phyloP scores from a whole-genome alignment of 2,888 invertebrate genomes.

The Tenthredo distinguenda region DNA sequence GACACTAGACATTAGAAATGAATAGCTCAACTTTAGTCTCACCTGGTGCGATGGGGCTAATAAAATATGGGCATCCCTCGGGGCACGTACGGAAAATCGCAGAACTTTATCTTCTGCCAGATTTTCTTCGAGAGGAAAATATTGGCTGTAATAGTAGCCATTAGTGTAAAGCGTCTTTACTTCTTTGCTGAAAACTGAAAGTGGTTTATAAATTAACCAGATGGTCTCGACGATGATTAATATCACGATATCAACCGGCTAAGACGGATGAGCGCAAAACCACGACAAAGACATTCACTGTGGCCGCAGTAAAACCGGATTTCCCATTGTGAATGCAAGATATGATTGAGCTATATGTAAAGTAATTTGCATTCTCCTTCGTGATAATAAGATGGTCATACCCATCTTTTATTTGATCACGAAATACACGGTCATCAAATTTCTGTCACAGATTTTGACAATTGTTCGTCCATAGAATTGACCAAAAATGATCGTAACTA shows the following conservation, averaged over 20 bases:
- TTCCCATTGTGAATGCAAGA: background rate
- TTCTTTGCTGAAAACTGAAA: conserved; percentile 53
- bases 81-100: conserved; percentile 55
- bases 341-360: background rate
- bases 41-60: conserved; percentile 58
- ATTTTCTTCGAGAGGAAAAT: conserved; percentile 57
- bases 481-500: background rate
- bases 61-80: conserved; percentile 58
- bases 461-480: background rate
- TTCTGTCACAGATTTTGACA: background rate
- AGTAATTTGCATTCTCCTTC: background rate
- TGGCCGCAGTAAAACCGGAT: background rate
- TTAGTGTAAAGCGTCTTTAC: conserved; percentile 55
- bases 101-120: conserved; percentile 51
- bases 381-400: background rate
- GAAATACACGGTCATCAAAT: background rate
- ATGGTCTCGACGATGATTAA: background rate
- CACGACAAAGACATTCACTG: background rate
- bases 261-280: background rate
- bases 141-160: conserved; percentile 58
- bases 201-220: background rate
- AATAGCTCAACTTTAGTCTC: background rate
- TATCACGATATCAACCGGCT: background rate
- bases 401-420: background rate
- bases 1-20: background rate